Evolutionary conservation across 2,888 invertebrate genomes (phyloP), one percentile per base, ranked within the genome.

Genomic region (Crocallis elinguaria): DNA sequence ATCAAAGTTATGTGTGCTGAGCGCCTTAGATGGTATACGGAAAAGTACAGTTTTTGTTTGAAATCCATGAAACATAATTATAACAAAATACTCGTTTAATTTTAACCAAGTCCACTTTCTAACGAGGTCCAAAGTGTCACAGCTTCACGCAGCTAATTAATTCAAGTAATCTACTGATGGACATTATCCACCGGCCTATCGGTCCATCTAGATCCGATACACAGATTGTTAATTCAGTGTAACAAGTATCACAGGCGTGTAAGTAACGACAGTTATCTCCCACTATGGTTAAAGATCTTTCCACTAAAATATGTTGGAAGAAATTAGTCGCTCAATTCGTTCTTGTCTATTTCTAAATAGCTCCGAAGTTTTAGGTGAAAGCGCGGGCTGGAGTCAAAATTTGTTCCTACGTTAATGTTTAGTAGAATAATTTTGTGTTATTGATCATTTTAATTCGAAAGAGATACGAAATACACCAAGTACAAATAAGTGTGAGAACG

Each of bases 81-180:
- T 1, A 9, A 50, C 44, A 32, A 23, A 27, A 38, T 30, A 17
- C 4, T 19, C 8, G 11, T 21, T 12, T 19, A n/a, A 29, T 19
- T 36, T 14, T 38, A 13, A 16, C n/a, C 35, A 7, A 58, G 59
- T 57, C 63, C 61, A 76, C 78, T 81, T 82, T 79, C 79, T 75
- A 80, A 79, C 73, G 69, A 60, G 58, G 67, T 63, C 66, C 61
- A 62, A 73, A 71, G 75, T 77, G 80, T 80, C 77, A 83, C 67
- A 70, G 72, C 77, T 75, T 71, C 75, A 73, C 73, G 71, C 70
- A 73, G 75, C 80, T 85, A 84, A 86, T 85, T 82, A 86, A 84
- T 82, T 81, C 72, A 68, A 71, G 74, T 84, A 82, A 86, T 86
- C 79, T 79, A 72, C 56, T 82, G 86, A 86, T 79, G 71, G 84